Base-by-base conservation (phyloP, 2,113 vertebrate genomes). In the Campylomormyrus tamandua region DNA sequence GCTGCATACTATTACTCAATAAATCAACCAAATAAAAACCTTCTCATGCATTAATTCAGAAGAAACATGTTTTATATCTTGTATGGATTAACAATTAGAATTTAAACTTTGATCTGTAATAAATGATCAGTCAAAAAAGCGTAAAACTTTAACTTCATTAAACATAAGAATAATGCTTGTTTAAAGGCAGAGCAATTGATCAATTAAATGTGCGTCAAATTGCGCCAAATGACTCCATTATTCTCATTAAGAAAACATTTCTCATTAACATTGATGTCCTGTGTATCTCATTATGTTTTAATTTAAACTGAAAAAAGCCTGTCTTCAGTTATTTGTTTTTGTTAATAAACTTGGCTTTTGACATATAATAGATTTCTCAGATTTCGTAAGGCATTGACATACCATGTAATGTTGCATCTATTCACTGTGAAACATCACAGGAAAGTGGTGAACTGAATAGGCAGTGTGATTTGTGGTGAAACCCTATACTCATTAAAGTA, bases 241-340 rank as follows among this genome's bases (percentile, higher is more conserved):
- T 49, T 86, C 83, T 86, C 46, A 86, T 50, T 85, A 86, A 86
- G 48, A 48, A 86, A 86, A 86, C 83, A 50, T 86, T 86, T 86
- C 48, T 86, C 83, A 86, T 86, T 49, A 80, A 27, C 45, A 31
- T 31, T 31, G n/a, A 86, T 48, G 83, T 86, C 46, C 83, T 86
- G 83, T 48, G 46, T 49, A 49, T 86, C 19, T 86, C 83, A 50
- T 50, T 49, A 48, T 86, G 10, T 49, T 50, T 50, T 27, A 49
- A 49, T 49, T 50, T 50, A 50, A 50, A 86, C 19, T 86, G 45
- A 49, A 86, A 85, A 27, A 86, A 48, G 24, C 19, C n/a, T 31
- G 83, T 85, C n/a, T 11, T n/a, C 10, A n/a, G 24, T 49, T 85
- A 46, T 50, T 50, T 85, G 83, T 85, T 85, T 27, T 49, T 49